These are phyloP conservation scores for Pteruthius melanotis DNA, from an alignment of 2,113 vertebrate species.

Conservation along the genomic window DNA sequence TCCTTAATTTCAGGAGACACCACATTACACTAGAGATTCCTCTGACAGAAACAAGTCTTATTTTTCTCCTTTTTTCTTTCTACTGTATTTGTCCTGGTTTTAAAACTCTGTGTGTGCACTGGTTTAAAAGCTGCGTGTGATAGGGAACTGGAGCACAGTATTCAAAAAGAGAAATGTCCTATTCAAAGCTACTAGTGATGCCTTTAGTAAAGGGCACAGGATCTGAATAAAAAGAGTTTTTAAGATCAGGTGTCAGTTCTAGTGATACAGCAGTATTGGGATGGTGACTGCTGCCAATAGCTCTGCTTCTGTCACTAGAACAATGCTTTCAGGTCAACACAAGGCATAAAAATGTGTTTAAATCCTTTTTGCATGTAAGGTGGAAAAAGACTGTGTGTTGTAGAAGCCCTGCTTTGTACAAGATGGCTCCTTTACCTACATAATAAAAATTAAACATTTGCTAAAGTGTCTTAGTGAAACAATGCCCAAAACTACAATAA, in stretches of 20 bases:
- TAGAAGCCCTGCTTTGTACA: background rate
- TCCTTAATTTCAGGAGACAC: background rate
- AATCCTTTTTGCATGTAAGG: background rate
- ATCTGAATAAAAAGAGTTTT: background rate
- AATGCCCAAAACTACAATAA: background rate
- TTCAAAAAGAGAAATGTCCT: background rate
- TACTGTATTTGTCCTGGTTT: background rate
- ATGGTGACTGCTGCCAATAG: background rate
- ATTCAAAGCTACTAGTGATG: background rate
- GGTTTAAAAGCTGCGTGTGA: background rate
- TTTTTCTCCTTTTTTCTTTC: background rate
- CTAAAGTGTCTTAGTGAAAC: background rate
- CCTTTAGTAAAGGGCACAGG: background rate
- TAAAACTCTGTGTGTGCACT: background rate
- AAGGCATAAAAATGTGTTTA: background rate
- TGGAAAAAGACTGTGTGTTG: background rate
- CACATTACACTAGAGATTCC: fast-evolving
- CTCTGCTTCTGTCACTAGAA: background rate
- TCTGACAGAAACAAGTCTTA: background rate
- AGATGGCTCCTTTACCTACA: fast-evolving
- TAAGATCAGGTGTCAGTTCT: background rate
- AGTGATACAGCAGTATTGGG: background rate
- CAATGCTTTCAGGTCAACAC: background rate
- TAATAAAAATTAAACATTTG: background rate
- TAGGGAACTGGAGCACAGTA: background rate